Evolutionary conservation across 2,888 invertebrate species (phyloP).

Genomic region (Glomeris marginata): DNA sequence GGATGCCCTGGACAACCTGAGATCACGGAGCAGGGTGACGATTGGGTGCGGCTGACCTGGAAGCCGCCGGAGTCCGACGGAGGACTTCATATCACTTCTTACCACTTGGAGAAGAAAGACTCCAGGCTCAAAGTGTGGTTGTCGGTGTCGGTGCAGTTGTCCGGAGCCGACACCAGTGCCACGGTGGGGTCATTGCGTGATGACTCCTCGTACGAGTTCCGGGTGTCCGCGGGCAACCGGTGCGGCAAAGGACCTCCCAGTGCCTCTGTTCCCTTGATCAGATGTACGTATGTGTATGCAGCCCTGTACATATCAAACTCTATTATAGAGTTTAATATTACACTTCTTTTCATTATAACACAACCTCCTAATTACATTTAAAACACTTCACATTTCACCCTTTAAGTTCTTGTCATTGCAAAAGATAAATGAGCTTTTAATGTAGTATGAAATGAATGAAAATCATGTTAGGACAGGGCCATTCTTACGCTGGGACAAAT

Average conservation of each 20-base stretch:
- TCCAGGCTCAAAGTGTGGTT: constrained; percentile 11
- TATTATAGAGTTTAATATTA: no score
- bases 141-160: constrained; percentile 3
- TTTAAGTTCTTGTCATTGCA: no score
- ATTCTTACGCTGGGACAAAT: no score
- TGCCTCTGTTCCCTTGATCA: constrained; percentile 8
- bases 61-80: constrained; percentile 9
- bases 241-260: constrained; percentile 11
- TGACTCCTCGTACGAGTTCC: constrained; percentile 14
- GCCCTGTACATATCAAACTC: not conserved
- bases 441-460: no score
- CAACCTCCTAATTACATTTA: no score
- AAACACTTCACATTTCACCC: no score
- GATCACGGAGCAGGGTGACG: constrained; percentile 8
- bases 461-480: no score
- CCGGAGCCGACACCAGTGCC: constrained; percentile 5
- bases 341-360: no score
- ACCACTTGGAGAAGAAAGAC: constrained; percentile 12
- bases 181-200: constrained; percentile 5
- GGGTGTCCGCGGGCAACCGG: constrained; percentile 12
- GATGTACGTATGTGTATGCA: constrained; percentile 10
- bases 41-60: constrained; percentile 10
- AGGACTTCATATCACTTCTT: constrained; percentile 6
- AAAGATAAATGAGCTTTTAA: no score
- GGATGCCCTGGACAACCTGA: constrained; percentile 6